These are phyloP conservation scores for Philonicus albiceps DNA, from an alignment of 2,888 invertebrate genomes.

Conservation along the genomic window DNA sequence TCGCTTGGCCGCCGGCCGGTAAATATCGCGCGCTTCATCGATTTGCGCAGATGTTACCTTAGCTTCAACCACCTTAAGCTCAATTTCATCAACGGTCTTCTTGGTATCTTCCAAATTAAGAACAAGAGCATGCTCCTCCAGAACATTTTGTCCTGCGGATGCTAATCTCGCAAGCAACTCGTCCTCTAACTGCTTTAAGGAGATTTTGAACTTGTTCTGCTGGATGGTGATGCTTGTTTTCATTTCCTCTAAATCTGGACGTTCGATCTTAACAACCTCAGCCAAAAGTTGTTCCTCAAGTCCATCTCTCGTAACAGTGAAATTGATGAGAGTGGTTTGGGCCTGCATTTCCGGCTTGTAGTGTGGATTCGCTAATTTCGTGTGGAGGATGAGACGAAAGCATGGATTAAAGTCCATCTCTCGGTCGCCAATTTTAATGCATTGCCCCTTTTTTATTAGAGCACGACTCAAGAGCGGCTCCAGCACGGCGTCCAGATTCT, in stretches of 20 bases:
- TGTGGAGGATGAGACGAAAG: constrained; percentile 88
- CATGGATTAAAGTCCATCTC: constrained; percentile 87
- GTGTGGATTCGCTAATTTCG: constrained; percentile 94
- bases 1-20: constrained; percentile 83
- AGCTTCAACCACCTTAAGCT: constrained; percentile 85
- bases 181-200: constrained; percentile 88
- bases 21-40: constrained; percentile 90
- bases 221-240: constrained; percentile 88
- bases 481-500: constrained; percentile 89
- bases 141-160: constrained; percentile 89
- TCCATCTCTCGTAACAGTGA: constrained; percentile 93
- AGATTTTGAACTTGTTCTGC: constrained; percentile 95
- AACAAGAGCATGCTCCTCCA: constrained; percentile 90
- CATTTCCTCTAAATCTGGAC: constrained; percentile 87
- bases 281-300: constrained; percentile 95
- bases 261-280: constrained; percentile 91
- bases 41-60: constrained; percentile 88
- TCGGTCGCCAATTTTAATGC: constrained; percentile 85
- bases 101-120: constrained; percentile 94
- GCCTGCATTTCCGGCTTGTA: constrained; percentile 98
- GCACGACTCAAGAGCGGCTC: constrained; percentile 90
- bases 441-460: constrained; percentile 86
- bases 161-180: constrained; percentile 86
- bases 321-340: constrained; percentile 94
- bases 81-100: constrained; percentile 90